Conservation (phyloP, 2,113 vertebrate species). For the Cynoglossus semilaevis region DNA sequence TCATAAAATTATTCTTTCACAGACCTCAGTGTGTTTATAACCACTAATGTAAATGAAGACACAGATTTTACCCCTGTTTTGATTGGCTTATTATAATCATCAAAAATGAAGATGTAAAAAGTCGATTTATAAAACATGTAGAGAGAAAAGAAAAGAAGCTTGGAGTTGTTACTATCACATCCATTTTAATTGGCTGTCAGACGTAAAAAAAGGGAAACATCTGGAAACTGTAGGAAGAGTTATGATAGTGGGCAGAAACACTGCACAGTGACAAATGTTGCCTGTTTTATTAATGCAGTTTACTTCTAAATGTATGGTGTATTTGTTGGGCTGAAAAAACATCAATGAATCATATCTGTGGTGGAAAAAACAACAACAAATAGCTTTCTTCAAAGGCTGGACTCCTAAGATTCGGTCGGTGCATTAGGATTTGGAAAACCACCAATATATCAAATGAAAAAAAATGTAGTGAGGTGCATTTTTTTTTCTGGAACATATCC, state of each 20-base stretch:
- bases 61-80: background rate
- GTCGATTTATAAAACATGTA: no score
- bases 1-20: no score
- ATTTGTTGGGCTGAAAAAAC: constrained; percentile 9
- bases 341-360: constrained; percentile 1
- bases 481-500: constrained; percentile 25
- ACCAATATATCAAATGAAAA: constrained; percentile 35
- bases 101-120: no score
- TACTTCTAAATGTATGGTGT: constrained; percentile 8
- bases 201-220: background rate
- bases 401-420: constrained; percentile 14
- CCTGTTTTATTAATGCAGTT: background rate
- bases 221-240: constrained; percentile 1
- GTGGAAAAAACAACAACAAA: constrained; percentile 1
- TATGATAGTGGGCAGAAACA: background rate
- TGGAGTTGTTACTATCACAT: constrained; percentile 6
- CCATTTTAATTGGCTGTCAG: constrained; percentile 10
- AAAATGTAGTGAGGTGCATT: constrained; percentile 19
- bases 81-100: background rate
- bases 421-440: constrained; percentile 42
- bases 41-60: no score
- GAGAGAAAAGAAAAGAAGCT: no score
- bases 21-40: no score
- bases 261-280: background rate
- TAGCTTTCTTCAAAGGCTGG: constrained; percentile 7